Percentiles rank a stretch among this genome's conserved stretches.
phyloP scores from a whole-genome alignment of 2,113 vertebrate species.

The Peromyscus maniculatus region DNA sequence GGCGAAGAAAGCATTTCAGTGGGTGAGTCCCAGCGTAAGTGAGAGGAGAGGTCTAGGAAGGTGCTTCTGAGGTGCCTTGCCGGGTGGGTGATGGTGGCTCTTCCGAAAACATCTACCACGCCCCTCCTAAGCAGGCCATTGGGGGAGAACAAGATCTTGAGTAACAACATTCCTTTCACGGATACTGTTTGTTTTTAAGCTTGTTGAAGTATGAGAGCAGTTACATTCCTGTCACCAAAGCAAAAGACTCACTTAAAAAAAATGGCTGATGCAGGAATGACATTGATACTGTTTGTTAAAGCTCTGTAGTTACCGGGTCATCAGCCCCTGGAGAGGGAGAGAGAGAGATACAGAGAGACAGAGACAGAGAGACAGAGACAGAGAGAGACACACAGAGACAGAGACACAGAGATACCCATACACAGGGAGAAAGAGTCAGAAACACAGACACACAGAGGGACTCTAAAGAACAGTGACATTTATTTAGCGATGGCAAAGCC shows the following conservation, averaged over 20 bases:
- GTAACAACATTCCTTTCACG: background rate
- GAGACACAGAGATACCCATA: no score
- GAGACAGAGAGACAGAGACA: background rate
- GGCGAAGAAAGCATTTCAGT: background rate
- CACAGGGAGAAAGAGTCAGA: no score
- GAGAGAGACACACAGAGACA: no score
- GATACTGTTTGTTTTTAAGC: background rate
- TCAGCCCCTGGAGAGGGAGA: background rate
- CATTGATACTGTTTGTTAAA: background rate
- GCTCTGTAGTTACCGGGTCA: background rate
- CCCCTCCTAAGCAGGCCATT: background rate
- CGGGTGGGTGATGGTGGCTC: background rate
- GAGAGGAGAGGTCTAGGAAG: background rate
- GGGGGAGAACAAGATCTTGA: background rate
- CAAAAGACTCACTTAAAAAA: constrained; percentile 42
- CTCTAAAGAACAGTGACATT: background rate
- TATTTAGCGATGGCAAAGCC: background rate
- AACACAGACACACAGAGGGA: background rate
- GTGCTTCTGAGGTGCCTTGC: background rate
- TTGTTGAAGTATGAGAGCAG: constrained; percentile 17
- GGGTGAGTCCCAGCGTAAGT: background rate
- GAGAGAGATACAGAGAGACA: background rate
- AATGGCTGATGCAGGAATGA: background rate
- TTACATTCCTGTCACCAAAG: constrained; percentile 28
- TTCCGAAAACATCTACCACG: background rate